Evolutionary conservation across 2,888 invertebrate genomes (phyloP), one percentile per base, ranked within the genome.

Genomic region (Eupithecia pulchellata): DNA sequence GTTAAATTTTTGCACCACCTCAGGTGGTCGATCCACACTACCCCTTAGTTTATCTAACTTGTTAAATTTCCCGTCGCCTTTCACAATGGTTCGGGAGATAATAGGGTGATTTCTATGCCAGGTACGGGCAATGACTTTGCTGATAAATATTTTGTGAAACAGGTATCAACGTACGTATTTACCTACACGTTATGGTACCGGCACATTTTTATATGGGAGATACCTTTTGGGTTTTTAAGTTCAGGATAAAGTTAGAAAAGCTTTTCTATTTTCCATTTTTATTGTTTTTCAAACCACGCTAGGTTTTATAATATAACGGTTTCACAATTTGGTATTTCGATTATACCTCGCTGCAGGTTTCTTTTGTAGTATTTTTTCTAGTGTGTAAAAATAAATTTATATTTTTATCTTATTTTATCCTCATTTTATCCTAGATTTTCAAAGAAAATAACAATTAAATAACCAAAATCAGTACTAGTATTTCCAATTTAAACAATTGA

Each of bases 21-120:
- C 30, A 14, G 13, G 61, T 61, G 61, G 61, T 25, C 25, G 20
- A 61, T 61, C 34, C 20, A 25, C 60, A 2, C 9, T 0, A 11
- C 20, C 61, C 57, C 84, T 82, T 84, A 82, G 78, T 84, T 84
- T 80, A 79, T 78, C 80, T 80, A 75, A 72, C 77, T 80, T 69
- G 69, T 75, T 64, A 72, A 75, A 71, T 74, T 68, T 72, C 75
- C 68, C 70, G 63, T 73, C 74, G 66, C 62, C 72, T 55, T 68
- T 8, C 63, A 58, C 64, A 69, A 69, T 67, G 72, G 69, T 68
- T 72, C 52, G 57, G 36, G 30, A 71, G 30, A 58, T 73, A 76
- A 76, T 76, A 69, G 73, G 75, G 75, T 69, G 68, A 76, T 78
- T 78, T 74, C 70, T 73, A 78, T 78, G 76, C 76, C 65, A 75